Evolutionary conservation across 2,797 vertebrate genomes (phyloP).

Genomic region (Tragelaphus eurycerus): DNA sequence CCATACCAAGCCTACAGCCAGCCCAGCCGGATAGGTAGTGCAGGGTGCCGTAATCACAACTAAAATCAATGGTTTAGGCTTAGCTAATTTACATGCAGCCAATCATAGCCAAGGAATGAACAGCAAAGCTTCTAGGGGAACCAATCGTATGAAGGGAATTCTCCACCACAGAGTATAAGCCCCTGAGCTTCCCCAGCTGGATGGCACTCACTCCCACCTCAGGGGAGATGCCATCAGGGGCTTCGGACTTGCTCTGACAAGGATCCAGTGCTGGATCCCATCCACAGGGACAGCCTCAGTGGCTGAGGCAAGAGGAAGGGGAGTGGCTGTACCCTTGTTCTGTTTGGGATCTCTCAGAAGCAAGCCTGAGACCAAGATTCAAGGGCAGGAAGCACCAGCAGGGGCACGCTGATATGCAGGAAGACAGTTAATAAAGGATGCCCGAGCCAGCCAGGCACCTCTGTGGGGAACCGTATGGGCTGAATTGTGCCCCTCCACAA

Average conservation of each 20-base stretch:
- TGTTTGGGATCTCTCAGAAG: constrained; percentile 1
- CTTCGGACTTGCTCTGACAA: background rate
- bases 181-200: background rate
- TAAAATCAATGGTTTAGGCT: background rate
- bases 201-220: background rate
- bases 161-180: background rate
- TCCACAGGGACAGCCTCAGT: background rate
- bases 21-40: background rate
- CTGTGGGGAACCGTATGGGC: background rate
- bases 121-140: background rate
- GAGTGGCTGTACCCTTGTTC: background rate
- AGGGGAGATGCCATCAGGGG: background rate
- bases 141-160: constrained; percentile 43
- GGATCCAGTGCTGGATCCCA: background rate
- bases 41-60: background rate
- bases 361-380: constrained; percentile 17
- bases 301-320: background rate
- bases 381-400: background rate
- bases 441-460: background rate
- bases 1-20: constrained; percentile 1
- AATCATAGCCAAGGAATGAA: constrained; percentile 28
- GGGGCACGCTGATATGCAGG: background rate
- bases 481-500: background rate
- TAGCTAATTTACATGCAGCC: constrained; percentile 64
- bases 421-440: background rate